Evolutionary conservation across 2,888 invertebrate genomes (phyloP), one percentile per base, ranked within the genome.

Genomic region (Ryuthela nishihirai): DNA sequence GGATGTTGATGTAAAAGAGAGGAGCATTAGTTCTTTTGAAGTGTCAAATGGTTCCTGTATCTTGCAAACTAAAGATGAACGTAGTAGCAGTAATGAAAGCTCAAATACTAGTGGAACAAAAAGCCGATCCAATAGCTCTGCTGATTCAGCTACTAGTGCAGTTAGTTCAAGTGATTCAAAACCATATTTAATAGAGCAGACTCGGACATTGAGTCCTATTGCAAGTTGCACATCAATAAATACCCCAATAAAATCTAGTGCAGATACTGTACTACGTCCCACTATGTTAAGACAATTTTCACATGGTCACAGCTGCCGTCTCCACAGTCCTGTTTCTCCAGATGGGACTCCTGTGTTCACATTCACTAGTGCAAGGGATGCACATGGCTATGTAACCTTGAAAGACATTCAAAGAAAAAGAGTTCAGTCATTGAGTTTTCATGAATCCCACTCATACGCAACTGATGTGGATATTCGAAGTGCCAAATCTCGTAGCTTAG

Each of bases 131-230:
- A 80, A 70, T 71, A 81, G 72, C 74, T 81, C 81, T 69, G 83
- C 83, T n/a, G 88, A 88, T 71, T 87, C 87, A 54, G 87, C 62
- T 29, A 35, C 87, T 0, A 88, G 87, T 62, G 88, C 88, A 36
- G 84, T 88, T 20, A 86, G 87, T 74, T 88, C 88, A 53, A 85
- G 84, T 68, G 88, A 88, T 73, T 88, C 87, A 15, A 46, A 59
- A 10, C 64, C 5, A 61, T 69, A 59, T 62, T 56, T 65, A 59
- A 24, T 85, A 65, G 87, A 87, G 66, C 80, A 85, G 72, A 81
- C 85, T 65, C 82, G 85, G 69, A 86, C 87, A 42, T 79, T 93
- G 23, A 92, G 90, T 75, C 91, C 92, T 1, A 89, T 92, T 71
- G 88, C 90, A 18, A 91, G 90, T 74, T 85, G 88, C 64, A 85